phyloP scores from a whole-genome alignment of 2,888 invertebrate species.

The Plebejus argus region DNA sequence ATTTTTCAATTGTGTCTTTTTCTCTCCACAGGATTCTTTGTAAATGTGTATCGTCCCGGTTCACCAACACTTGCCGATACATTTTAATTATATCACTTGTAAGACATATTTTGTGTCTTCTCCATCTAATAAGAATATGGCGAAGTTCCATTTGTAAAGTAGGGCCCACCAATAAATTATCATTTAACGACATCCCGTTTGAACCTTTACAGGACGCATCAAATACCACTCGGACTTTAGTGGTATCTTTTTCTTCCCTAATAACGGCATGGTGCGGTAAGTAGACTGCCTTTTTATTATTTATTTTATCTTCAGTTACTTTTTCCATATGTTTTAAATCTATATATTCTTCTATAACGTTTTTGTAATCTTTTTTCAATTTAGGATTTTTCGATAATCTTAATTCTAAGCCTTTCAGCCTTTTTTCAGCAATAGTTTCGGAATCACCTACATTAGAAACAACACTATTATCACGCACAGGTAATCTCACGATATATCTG shows the following conservation, averaged over 20 bases:
- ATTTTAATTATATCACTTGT: conserved; percentile 36
- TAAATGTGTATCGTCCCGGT: too few species aligned
- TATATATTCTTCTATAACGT: conserved; percentile 44
- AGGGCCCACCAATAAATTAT: conserved; percentile 39
- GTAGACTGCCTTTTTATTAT: conserved; percentile 39
- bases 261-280: conserved; percentile 49
- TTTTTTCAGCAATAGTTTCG: conserved; percentile 16
- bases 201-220: conserved; percentile 39
- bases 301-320: conserved; percentile 30
- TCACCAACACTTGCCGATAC: background rate
- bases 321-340: conserved; percentile 40
- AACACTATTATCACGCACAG: conserved; percentile 22
- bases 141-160: conserved; percentile 37
- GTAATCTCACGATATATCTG: conserved; percentile 37
- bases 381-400: conserved; percentile 31
- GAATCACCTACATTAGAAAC: conserved; percentile 16
- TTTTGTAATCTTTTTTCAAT: conserved; percentile 40
- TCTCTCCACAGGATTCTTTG: too few species aligned
- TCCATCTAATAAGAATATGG: conserved; percentile 30
- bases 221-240: conserved; percentile 38
- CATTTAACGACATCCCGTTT: conserved; percentile 38
- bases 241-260: conserved; percentile 38
- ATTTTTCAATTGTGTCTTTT: too few species aligned
- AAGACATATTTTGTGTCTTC: conserved; percentile 18
- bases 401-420: background rate